Base-by-base conservation (phyloP, 2,888 invertebrate species). In the Brenthis daphne region DNA sequence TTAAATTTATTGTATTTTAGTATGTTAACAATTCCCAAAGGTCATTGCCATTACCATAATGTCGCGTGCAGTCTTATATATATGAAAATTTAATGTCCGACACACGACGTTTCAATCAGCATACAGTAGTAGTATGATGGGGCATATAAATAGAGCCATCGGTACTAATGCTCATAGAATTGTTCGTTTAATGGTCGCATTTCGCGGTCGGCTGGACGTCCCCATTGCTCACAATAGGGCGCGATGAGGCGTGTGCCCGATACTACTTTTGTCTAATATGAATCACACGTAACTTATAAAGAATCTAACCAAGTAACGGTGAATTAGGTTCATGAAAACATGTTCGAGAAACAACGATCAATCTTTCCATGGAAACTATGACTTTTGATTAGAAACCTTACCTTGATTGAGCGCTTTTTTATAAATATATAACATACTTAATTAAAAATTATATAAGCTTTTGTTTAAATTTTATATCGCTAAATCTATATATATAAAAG, bases 131-230 rank as follows among this genome's bases (percentile, higher is more conserved):
- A 43, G 37, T 37, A 6, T 37, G 6, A 8, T 37, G 8, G 6
- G 64, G 73, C 74, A 80, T 80, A 80, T 76, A 83, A 84, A 87
- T 85, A 81, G 76, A 84, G 81, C 77, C 79, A 84, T 88, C 82
- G 74, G 58, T 66, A 55, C 55, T 66, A 79, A 80, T 78, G 76
- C 76, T 71, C 71, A 50, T 61, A 70, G 71, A 61, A 73, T 73
- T 71, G 69, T 71, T 71, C 71, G 68, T 64, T 75, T 81, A 79
- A 81, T 80, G 75, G 77, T 64, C 75, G 81, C 65, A 84, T 86
- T 86, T 86, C 82, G 79, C 85, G 87, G 82, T 83, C 78, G 77
- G 77, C 64, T 83, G 83, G 75, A 73, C 78, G 82, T 76, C 80
- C 85, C 79, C 80, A 76, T 82, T 85, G 78, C 71, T 64, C 74